Evolutionary conservation across 2,888 invertebrate species (phyloP), one percentile per base, ranked within the genome.

Genomic region (Oligia strigilis): DNA sequence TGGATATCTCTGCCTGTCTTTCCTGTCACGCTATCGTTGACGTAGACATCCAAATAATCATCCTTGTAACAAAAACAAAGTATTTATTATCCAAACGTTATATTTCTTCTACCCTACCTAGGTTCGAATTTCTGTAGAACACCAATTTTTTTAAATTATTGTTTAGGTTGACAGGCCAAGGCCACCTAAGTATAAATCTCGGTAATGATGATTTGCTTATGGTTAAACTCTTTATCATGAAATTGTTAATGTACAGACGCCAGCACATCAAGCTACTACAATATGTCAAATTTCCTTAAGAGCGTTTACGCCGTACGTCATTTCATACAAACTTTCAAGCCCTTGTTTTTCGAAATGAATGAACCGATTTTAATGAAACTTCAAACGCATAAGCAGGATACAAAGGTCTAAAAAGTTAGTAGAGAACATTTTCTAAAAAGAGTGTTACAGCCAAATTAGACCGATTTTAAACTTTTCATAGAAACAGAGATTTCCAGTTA

Each of bases 1-100:
- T 98, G 97, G 88, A 99, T 99, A 91, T 99, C 99, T 0, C 98
- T 98, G 9, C 99, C 98, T 2, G 29, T 55, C 52, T 85, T 85
- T 5, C 80, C 80, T 5, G 77, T 66, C 36, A 58, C n/a, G 14
- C 8, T 55, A 29, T 87, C 85, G 0, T 75, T n/a, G 3, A 62
- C 72, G 13, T 72, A 86, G 4, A 43, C 70, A 43, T 85, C 85
- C n/a, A 77, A 13, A 46, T 87, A 86, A 64, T 85, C 85, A 17
- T 85, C 79, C 85, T 85, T 4, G 13, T 3, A 71, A 43, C 17
- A 64, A 43, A 55, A 36, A 62, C 0, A n/a, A 36, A 23, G 0
- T 23, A 43, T 52, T 14, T 52, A 52, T 23, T 2, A 52, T 23
- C 4, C 1, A 29, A 19, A 43, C 8, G 0, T 23, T 58, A 29